These are phyloP conservation scores for Ashinkailepas kermadecensis DNA, from an alignment of 2,888 invertebrate genomes.

Conservation along the genomic window DNA sequence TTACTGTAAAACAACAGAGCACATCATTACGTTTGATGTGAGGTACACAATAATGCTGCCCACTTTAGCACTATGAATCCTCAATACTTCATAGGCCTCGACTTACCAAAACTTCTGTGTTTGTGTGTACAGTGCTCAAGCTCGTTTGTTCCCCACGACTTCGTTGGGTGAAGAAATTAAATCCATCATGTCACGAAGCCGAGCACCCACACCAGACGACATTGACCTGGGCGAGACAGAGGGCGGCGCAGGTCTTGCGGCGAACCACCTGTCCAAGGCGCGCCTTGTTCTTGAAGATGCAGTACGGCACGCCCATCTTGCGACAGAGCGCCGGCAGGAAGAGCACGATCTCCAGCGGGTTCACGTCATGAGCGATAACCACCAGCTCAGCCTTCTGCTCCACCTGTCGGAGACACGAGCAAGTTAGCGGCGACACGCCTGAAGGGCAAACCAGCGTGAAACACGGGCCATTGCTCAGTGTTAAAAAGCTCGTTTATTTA, in stretches of 20 bases:
- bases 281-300: slow-evolving; percentile 97
- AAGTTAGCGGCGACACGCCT: background rate
- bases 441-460: too few species aligned
- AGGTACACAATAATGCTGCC: slow-evolving; percentile 74
- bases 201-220: too few species aligned
- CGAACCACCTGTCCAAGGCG: slow-evolving; percentile 89
- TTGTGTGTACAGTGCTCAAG: too few species aligned
- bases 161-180: slow-evolving; percentile 30
- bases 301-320: slow-evolving; percentile 99
- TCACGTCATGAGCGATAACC: slow-evolving; percentile 96
- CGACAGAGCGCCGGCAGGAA: slow-evolving; percentile 97
- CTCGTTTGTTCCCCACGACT: background rate
- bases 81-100: too few species aligned
- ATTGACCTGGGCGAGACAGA: slow-evolving; percentile 75
- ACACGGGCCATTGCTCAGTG: too few species aligned
- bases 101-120: too few species aligned
- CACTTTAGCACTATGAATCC: too few species aligned
- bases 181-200: background rate
- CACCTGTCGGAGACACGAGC: slow-evolving; percentile 41
- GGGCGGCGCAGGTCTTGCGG: slow-evolving; percentile 85
- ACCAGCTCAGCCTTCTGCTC: slow-evolving; percentile 98
- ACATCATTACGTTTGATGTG: too few species aligned
- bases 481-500: slow-evolving; percentile 6
- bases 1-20: too few species aligned
- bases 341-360: slow-evolving; percentile 96